Base-by-base conservation (phyloP, 2,888 invertebrate species). In the Pycnomerus fuliginosus region DNA sequence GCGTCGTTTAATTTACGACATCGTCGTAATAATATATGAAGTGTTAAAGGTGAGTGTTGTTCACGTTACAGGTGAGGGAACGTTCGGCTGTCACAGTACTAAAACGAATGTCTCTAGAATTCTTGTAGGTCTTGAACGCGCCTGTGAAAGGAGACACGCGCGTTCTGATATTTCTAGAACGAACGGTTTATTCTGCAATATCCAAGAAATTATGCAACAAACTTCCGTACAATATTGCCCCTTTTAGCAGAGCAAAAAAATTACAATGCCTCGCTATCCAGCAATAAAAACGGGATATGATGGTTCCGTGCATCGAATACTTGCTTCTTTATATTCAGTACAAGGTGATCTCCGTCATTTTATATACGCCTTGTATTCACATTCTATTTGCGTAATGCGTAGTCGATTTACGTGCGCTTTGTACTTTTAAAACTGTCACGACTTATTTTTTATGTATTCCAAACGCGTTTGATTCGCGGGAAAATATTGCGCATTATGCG, bases 361-460 rank as follows among this genome's bases (percentile, higher is more conserved):
- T 32, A 29, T 38, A 38, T 23, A 25, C 25, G 13, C 38, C 33
- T n/a, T n/a, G n/a, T n/a, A n/a, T 48, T 48, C 48, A 41, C 44
- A 48, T 48, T 44, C 48, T 44, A 48, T 48, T 48, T 48, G 44
- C 48, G 48, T 48, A 48, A 48, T 44, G 41, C 44, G 36, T 44
- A 44, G 48, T 48, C 48, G 40, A 48, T 48, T 48, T 48, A 48
- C 48, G 48, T 48, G 48, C 39, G 34, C 48, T 48, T 47, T 47
- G 47, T 47, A 42, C 38, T 37, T 46, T 48, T 43, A 43, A 24
- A 43, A 33, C 37, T 27, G 42, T 37, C 41, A 43, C 42, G 42
- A 36, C 33, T 45, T 42, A 37, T 34, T 47, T 47, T 43, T 43
- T 20, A 46, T 41, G 42, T 37, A 36, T 43, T 30, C 31, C 15